Evolutionary conservation across 2,113 vertebrate species (phyloP), one percentile per base, ranked within the genome.

Genomic region (Asarcornis scutulata): DNA sequence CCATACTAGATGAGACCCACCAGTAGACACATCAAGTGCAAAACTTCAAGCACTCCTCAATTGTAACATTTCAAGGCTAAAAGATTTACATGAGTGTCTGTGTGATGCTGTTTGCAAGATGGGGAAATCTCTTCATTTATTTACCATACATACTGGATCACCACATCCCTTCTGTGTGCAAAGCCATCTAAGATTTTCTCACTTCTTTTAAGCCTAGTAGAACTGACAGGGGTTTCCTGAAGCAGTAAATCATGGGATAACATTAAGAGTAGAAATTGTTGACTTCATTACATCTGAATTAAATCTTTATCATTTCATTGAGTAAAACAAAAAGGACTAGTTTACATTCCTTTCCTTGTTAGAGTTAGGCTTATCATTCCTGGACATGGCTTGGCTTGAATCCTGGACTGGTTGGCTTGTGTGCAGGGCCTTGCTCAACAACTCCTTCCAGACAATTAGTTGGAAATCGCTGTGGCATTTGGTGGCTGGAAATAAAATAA

Each of bases 1-100:
- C 32, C 7, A 0, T 27, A 48, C 20, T 42, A 52, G 13, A 36
- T 56, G 13, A 81, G 20, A 74, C 0, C 0, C 7, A 29, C 4
- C 63, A n/a, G 55, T 26, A 74, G 23, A 66, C 15, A 59, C 56
- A 40, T 36, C 20, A 73, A 31, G 26, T 53, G 1, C 29, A 62
- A 58, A 78, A 40, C 14, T 63, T 69, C 44, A 50, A 44, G 68
- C 1, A 9, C 8, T 82, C 16, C 23, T 59, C 72, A 12, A 8
- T 22, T 84, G 69, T 82, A 84, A 42, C 2, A 40, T 50, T 82
- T 88, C 44, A 63, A 31, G 69, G 23, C n/a, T 55, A 7, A 88
- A 69, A 92, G 46, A 16, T 36, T 7, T 7, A 18, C 2, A 3
- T 48, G 7, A 25, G 7, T 76, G 20, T 69, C 53, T 4, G 0